Evolutionary conservation across 1,140 invertebrate genomes (phyloP), one percentile per base, ranked within the genome.

Genomic region (Muscidifurax raptorellus): DNA sequence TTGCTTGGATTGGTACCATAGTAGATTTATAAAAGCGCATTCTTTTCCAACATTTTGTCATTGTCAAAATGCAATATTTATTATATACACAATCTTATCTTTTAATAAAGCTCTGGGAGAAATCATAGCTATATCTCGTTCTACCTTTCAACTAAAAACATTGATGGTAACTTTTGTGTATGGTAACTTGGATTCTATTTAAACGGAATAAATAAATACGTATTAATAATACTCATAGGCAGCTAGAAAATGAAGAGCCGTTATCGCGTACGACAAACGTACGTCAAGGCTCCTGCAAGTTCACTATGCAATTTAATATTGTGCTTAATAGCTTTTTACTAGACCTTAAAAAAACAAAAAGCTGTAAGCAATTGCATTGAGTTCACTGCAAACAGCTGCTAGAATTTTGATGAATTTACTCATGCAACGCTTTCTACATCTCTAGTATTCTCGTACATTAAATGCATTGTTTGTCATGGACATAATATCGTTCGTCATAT

Each of bases 181-280:
- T 86, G 79, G 83, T 86, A 87, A 88, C 80, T 86, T 83, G 27
- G 47, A 86, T 86, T 86, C 76, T 82, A 86, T 86, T 86, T 52
- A 88, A 89, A 85, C 87, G 87, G 86, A 91, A 91, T 91, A 91
- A 91, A 91, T 91, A 90, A 89, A 88, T 90, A 89, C 76, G 47
- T 86, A 85, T 86, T 86, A 88, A 85, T 87, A 86, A 86, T 79
- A 87, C 82, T 86, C 80, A 77, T 87, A 87, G 36, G 36, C 78
- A 69, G 72, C 71, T 44, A 87, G 59, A 82, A 85, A 86, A 85
- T 75, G 47, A 80, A 59, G 27, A 79, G 44, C 18, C 64, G 6
- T 32, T 66, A 36, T 12, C 66, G 13, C 15, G 25, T 80, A 28
- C 52, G 30, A 36, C 7, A 84, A 75, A 80, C 69, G 9, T 40